A percentile compares a stretch with the other conserved stretches of the same genome.
These are phyloP conservation scores for Austrofundulus limnaeus DNA, from an alignment of 2,113 vertebrate genomes.

Conservation along the genomic window DNA sequence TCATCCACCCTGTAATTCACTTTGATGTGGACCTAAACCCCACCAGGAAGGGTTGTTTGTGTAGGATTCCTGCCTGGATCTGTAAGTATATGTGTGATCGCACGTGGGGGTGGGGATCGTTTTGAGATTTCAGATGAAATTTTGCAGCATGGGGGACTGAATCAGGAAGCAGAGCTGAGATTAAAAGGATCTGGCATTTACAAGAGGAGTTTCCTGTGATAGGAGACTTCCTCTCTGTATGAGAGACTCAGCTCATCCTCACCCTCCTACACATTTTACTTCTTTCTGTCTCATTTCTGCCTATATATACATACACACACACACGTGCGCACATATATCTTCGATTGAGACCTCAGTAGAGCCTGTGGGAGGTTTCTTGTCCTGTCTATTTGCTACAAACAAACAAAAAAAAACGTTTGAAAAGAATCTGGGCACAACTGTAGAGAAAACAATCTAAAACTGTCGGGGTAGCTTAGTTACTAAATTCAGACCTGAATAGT, in stretches of 20 bases:
- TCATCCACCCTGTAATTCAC: constrained; percentile 68
- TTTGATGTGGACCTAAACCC: constrained; percentile 63
- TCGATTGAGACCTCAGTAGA: too few relatives aligned
- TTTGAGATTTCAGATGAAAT: constrained; percentile 27
- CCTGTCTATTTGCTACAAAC: too few relatives aligned
- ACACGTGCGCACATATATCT: too few relatives aligned
- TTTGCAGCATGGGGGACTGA: constrained; percentile 35
- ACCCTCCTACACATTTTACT: neutral
- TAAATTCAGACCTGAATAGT: too few relatives aligned
- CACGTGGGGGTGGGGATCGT: constrained; percentile 13
- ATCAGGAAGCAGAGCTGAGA: constrained; percentile 62
- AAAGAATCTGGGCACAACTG: too few relatives aligned
- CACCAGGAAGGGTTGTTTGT: constrained; percentile 58
- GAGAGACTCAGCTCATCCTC: constrained; percentile 37
- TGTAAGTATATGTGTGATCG: constrained; percentile 43
- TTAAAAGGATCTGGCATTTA: constrained; percentile 69
- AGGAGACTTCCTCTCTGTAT: constrained; percentile 67
- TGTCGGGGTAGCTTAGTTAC: too few relatives aligned
- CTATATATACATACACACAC: too few relatives aligned
- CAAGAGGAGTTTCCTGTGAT: constrained; percentile 69
- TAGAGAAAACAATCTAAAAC: too few relatives aligned
- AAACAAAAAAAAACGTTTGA: too few relatives aligned
- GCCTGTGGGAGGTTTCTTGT: too few relatives aligned
- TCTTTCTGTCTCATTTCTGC: neutral
- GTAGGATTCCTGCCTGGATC: constrained; percentile 54